A percentile compares a stretch with the other conserved stretches of the same genome.
These are phyloP conservation scores for Camelus bactrianus DNA, from an alignment of 2,113 vertebrate genomes.

Conservation along the genomic window DNA sequence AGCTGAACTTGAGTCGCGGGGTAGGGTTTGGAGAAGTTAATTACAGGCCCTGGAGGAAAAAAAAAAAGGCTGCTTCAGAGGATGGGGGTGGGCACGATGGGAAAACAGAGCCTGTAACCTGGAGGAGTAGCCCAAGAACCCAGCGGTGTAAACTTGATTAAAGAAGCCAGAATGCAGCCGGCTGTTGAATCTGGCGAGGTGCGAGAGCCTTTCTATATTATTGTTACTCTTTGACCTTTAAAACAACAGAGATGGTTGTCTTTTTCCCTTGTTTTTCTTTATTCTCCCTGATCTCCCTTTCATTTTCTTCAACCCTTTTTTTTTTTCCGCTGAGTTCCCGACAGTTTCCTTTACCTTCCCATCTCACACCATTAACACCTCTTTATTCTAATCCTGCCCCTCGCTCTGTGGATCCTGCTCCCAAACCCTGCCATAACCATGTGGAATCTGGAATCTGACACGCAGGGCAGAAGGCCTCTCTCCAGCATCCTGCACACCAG, in stretches of 20 bases:
- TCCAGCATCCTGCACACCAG: conserved; percentile 80
- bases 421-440: conserved; percentile 80
- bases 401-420: conserved; percentile 80
- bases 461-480: conserved; percentile 51
- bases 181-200: conserved; percentile 81
- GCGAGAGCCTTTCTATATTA: conserved; percentile 82
- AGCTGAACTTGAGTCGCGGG: not conserved
- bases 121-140: not conserved
- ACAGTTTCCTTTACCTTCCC: conserved; percentile 85
- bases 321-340: conserved; percentile 81
- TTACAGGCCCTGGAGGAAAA: not conserved
- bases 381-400: conserved; percentile 86
- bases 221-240: conserved; percentile 85
- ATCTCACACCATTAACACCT: conserved; percentile 85
- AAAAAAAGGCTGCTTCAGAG: not conserved
- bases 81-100: not conserved
- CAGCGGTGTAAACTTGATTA: not conserved
- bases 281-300: conserved; percentile 82
- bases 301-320: conserved; percentile 81
- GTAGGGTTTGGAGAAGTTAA: not conserved
- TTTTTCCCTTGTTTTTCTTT: conserved; percentile 76
- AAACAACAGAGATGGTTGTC: conserved; percentile 70
- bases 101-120: not conserved
- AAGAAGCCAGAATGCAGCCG: not conserved
- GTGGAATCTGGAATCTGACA: conserved; percentile 82